phyloP scores from a whole-genome alignment of 2,888 invertebrate species.

The Phania funesta region DNA sequence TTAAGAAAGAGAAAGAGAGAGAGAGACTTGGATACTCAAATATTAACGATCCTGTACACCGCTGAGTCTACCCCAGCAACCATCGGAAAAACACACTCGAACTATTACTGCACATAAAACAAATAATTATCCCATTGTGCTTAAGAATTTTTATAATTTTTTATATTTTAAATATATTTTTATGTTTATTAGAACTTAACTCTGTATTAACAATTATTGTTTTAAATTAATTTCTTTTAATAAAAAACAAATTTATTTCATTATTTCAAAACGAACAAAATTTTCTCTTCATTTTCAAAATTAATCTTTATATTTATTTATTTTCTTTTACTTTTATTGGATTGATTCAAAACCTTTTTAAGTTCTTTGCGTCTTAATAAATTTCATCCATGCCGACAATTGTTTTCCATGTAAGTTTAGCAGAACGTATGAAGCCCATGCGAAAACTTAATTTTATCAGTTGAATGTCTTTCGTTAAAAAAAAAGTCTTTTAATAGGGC shows the following conservation, averaged over 20 bases:
- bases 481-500: conserved; percentile 4
- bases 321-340: conserved; percentile 59
- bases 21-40: too few species aligned
- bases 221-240: too few species aligned
- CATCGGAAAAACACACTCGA: too few species aligned
- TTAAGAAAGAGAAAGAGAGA: too few species aligned
- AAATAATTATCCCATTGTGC: not conserved
- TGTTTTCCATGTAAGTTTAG: conserved; percentile 80
- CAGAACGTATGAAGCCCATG: not conserved
- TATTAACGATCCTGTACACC: too few species aligned
- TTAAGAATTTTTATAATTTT: not conserved
- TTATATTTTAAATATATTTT: not conserved
- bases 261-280: not conserved
- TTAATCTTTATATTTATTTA: conserved; percentile 53
- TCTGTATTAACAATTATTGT: not conserved
- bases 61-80: too few species aligned
- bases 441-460: not conserved
- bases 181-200: not conserved
- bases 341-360: conserved; percentile 73
- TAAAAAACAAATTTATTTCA: not conserved
- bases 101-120: too few species aligned
- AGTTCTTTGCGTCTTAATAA: conserved; percentile 75
- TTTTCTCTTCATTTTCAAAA: conserved; percentile 44
- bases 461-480: conserved; percentile 6
- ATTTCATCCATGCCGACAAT: conserved; percentile 79